Conservation (phyloP, 2,113 vertebrate genomes). For the Cranoglanis bouderius region DNA sequence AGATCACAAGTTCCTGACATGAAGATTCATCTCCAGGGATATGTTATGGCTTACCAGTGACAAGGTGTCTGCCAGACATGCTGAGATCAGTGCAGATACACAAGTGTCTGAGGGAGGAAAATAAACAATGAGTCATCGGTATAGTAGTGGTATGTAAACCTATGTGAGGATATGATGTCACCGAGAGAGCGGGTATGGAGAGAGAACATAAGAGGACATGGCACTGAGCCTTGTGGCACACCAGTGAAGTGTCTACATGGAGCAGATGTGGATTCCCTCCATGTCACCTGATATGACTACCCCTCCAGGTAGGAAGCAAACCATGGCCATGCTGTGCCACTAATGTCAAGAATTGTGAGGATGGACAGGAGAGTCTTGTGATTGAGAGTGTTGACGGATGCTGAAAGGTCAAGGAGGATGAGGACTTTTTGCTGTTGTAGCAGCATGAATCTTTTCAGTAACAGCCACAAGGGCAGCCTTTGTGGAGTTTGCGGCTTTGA, state of each 20-base stretch:
- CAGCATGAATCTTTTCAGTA: neutral
- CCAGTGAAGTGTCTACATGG: neutral
- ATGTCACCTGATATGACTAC: neutral
- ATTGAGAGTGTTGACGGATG: neutral
- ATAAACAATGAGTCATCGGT: neutral
- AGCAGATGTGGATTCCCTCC: neutral
- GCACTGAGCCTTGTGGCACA: neutral
- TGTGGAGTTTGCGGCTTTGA: neutral
- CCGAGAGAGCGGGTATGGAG: neutral
- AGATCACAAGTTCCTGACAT: neutral
- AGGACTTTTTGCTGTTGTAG: neutral
- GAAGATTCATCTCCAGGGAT: neutral
- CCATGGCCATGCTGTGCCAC: neutral
- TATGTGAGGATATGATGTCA: neutral
- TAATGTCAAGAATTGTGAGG: neutral
- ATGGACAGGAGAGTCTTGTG: neutral
- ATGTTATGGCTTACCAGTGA: neutral
- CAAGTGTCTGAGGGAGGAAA: no score
- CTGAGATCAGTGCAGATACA: neutral
- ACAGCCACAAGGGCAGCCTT: neutral
- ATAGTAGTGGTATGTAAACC: neutral
- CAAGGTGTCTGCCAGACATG: neutral
- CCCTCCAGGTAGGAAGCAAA: neutral
- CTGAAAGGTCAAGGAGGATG: neutral
- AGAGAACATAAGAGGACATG: neutral